phyloP scores from a whole-genome alignment of 2,888 invertebrate species.

The Drosophila borborema region DNA sequence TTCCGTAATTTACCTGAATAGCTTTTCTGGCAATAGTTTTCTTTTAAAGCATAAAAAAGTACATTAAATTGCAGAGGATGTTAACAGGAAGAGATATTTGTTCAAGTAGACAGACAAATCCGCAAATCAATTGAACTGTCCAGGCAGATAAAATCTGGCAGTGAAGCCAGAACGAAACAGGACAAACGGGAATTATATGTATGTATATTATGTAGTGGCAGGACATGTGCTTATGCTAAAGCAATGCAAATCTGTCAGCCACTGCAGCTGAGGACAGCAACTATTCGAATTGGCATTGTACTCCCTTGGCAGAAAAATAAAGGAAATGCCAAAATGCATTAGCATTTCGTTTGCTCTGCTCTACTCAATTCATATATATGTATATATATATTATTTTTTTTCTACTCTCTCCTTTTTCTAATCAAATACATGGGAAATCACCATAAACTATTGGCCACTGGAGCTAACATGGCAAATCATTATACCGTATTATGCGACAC shows the following conservation, averaged over 20 bases:
- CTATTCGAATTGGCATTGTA: slow-evolving; percentile 50
- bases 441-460: slow-evolving; percentile 24
- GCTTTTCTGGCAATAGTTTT: neutral
- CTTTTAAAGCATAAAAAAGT: neutral
- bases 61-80: neutral
- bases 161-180: neutral
- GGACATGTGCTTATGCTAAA: slow-evolving; percentile 9
- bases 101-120: slow-evolving; percentile 9
- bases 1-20: neutral
- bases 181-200: slow-evolving; percentile 12
- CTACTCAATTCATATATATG: slow-evolving; percentile 2
- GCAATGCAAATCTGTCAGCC: slow-evolving; percentile 13
- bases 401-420: neutral
- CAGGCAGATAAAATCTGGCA: slow-evolving; percentile 40
- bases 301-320: slow-evolving; percentile 31
- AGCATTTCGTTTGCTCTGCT: slow-evolving; percentile 32
- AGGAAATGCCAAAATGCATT: slow-evolving; percentile 40
- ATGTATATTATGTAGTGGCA: slow-evolving; percentile 15
- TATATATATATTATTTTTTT: neutral
- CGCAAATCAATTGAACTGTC: slow-evolving; percentile 33
- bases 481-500: slow-evolving; percentile 53
- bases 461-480: slow-evolving; percentile 70
- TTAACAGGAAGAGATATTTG: neutral
- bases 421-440: slow-evolving; percentile 22
- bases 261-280: slow-evolving; percentile 9